Percentiles rank a stretch among this genome's conserved stretches.
These are phyloP conservation scores for Leptura quadrifasciata DNA, from an alignment of 2,888 invertebrate species.

Conservation along the genomic window DNA sequence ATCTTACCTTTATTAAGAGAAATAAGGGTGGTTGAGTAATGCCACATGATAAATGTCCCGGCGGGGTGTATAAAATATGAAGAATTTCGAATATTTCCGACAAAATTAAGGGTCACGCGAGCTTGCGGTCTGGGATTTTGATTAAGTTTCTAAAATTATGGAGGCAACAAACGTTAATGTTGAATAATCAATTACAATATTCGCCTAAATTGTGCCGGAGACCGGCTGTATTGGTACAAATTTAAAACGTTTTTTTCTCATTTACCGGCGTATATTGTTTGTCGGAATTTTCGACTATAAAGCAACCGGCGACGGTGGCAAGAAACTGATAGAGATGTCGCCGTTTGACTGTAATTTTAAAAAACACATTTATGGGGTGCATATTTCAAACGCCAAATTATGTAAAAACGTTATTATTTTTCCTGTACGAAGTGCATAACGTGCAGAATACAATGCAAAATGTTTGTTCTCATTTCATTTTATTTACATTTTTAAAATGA, in stretches of 20 bases:
- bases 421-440: conserved; percentile 19
- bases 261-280: not conserved
- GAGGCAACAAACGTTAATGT: conserved; percentile 36
- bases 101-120: conserved; percentile 47
- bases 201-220: not conserved
- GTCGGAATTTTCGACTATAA: not conserved
- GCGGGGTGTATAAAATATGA: conserved; percentile 54
- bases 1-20: conserved; percentile 57
- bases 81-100: conserved; percentile 56
- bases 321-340: conserved; percentile 30
- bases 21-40: conserved; percentile 53
- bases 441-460: too few relatives aligned
- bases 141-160: conserved; percentile 45
- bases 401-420: conserved; percentile 44
- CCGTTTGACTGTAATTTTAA: conserved; percentile 30
- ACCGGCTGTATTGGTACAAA: conserved; percentile 14
- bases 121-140: conserved; percentile 41
- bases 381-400: conserved; percentile 48
- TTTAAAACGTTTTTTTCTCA: conserved; percentile 7
- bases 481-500: too few relatives aligned
- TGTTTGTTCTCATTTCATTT: too few relatives aligned
- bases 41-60: conserved; percentile 57
- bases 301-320: conserved; percentile 17
- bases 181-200: conserved; percentile 34
- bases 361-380: conserved; percentile 40